These are phyloP conservation scores for Pseudochromis fuscus DNA, from an alignment of 2,797 vertebrate species.

Conservation along the genomic window DNA sequence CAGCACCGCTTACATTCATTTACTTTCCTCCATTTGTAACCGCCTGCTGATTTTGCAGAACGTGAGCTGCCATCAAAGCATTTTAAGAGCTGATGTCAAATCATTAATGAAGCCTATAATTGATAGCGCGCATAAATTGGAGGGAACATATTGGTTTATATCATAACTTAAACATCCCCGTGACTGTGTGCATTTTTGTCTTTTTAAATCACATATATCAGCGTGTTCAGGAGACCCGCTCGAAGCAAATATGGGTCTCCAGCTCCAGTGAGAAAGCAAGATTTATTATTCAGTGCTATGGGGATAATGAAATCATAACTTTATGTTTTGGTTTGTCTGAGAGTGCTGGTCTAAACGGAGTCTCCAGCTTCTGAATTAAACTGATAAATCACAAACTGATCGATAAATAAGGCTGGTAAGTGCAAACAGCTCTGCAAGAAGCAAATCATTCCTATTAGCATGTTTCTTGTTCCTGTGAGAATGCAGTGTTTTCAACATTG, in stretches of 20 bases:
- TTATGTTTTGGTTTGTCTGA: constrained; percentile 35
- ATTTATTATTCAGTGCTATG: constrained; percentile 36
- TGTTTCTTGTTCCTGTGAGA: constrained; percentile 4
- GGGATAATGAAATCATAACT: constrained; percentile 57
- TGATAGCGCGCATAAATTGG: constrained; percentile 12
- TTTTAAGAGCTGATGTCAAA: constrained; percentile 51
- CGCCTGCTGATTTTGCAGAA: constrained; percentile 65
- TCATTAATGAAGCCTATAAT: constrained; percentile 37
- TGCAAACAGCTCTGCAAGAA: constrained; percentile 21
- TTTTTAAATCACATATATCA: constrained; percentile 41
- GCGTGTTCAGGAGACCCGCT: constrained; percentile 9
- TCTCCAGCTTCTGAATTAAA: constrained; percentile 48
- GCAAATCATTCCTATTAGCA: constrained; percentile 23
- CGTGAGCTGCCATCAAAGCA: constrained; percentile 39
- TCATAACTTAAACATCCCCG: constrained; percentile 13
- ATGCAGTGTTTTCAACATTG: constrained; percentile 28
- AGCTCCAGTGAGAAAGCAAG: constrained; percentile 15
- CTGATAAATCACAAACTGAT: constrained; percentile 52
- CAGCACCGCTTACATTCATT: constrained; percentile 26
- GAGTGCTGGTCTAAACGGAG: constrained; percentile 14
- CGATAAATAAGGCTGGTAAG: constrained; percentile 45
- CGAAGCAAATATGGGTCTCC: constrained; percentile 11
- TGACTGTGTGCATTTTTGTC: constrained; percentile 8
- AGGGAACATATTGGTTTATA: constrained; percentile 24
- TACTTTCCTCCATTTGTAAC: constrained; percentile 41